Evolutionary conservation across 2,113 vertebrate genomes (phyloP), one percentile per base, ranked within the genome.

Genomic region (Terrapene triunguis): DNA sequence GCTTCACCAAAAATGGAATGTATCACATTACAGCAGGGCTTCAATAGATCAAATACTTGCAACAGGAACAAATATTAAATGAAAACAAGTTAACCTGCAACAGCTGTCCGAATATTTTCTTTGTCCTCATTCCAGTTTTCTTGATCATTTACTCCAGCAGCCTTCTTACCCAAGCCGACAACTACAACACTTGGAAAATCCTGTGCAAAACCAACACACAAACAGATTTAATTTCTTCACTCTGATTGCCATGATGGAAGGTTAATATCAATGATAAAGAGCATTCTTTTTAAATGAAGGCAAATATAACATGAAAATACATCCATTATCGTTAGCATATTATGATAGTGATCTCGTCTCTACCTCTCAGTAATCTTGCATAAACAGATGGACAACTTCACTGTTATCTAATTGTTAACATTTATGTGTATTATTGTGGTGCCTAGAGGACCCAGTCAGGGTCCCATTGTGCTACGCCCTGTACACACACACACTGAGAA

Each of bases 71-170:
- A 79, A 29, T 3, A 55, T 29, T n/a, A 53, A 13, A 11, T 29
- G 3, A 32, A 84, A 92, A 88, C 5, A 1, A 55, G 62, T 25
- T 96, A 87, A 99, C 99, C 99, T 97, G 99, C 99, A 48, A 99
- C 96, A 4, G 99, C 99, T 44, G 98, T 96, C 93, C 99, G 98
- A 96, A 99, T 98, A 93, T 99, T 99, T 98, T 99, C 99, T 97
- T 99, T 99, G 97, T 97, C 97, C 97, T 97, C 98, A 55, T 99
- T 98, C 99, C 99, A 99, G 97, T 99, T 99, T 93, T 99, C 99
- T 84, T 98, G 97, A 19, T 98, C 97, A 89, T 99, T 99, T 10
- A 99, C 91, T 44, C 99, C 98, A 54, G 97, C 97, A 5, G 96
- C 93, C 94, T 96, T 98, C 94, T 99, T 99, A 82, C 99, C 99